Conservation (phyloP, 2,797 vertebrate genomes). For the Parambassis ranga region DNA sequence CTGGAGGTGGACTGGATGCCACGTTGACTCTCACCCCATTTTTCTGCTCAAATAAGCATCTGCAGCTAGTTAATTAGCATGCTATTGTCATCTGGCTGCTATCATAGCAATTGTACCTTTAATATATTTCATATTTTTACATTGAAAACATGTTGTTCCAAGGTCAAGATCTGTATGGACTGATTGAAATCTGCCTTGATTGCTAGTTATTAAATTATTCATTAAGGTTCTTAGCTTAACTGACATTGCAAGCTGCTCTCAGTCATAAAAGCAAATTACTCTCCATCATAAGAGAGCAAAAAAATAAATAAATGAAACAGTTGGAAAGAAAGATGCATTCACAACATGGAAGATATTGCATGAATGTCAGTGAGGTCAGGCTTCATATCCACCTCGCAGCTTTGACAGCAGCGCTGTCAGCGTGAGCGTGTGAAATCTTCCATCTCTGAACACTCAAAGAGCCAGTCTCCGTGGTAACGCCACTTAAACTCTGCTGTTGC, state of each 20-base stretch:
- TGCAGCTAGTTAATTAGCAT: too few species aligned
- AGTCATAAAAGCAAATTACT: neutral
- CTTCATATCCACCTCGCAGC: neutral
- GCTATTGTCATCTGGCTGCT: too few species aligned
- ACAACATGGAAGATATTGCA: constrained; percentile 7
- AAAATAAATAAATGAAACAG: neutral
- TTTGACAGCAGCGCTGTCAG: constrained; percentile 15
- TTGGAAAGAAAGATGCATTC: neutral
- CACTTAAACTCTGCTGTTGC: constrained; percentile 43
- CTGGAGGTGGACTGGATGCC: too few species aligned
- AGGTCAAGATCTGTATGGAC: constrained; percentile 4
- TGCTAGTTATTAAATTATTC: constrained; percentile 21
- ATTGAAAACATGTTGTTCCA: neutral
- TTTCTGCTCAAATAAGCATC: too few species aligned
- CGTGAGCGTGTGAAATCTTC: constrained; percentile 28
- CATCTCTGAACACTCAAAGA: constrained; percentile 7
- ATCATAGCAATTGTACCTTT: too few species aligned
- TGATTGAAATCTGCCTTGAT: constrained; percentile 19
- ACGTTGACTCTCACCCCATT: too few species aligned
- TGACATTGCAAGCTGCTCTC: neutral
- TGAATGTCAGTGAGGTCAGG: constrained; percentile 7
- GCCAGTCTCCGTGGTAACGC: constrained; percentile 41
- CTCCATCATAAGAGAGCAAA: neutral
- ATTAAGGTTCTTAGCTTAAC: too few species aligned
- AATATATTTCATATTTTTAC: neutral